Evolutionary conservation across 1,140 invertebrate species (phyloP).

Genomic region (Orius laevigatus): DNA sequence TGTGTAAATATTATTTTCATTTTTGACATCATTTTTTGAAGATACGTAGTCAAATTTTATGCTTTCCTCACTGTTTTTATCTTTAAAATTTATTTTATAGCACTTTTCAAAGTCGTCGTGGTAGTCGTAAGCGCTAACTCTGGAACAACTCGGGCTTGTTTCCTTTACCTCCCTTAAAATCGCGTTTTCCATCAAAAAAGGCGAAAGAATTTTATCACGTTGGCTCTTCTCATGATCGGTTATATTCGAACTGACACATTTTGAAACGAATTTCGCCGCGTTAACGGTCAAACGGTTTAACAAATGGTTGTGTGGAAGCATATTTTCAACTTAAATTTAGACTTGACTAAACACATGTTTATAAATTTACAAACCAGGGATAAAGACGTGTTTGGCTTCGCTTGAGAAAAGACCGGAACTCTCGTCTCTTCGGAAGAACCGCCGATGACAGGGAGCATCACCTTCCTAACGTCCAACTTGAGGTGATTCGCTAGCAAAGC

Average conservation of each 20-base stretch:
- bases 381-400: constrained; percentile 19
- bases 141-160: too few species aligned
- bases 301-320: neutral
- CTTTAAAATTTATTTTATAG: too few species aligned
- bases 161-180: too few species aligned
- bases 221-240: neutral
- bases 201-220: neutral
- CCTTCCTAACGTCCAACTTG: constrained; percentile 41
- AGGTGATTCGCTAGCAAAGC: constrained; percentile 40
- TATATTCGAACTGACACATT: neutral
- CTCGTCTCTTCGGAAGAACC: constrained; percentile 62
- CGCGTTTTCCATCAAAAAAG: neutral
- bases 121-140: too few species aligned
- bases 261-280: neutral
- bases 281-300: neutral
- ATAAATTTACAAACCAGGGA: neutral
- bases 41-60: too few species aligned
- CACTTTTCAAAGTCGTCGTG: too few species aligned
- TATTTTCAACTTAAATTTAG: neutral
- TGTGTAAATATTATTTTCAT: too few species aligned
- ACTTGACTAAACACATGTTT: neutral
- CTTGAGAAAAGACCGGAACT: constrained; percentile 62
- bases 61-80: too few species aligned
- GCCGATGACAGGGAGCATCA: constrained; percentile 65
- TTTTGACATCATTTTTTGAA: too few species aligned